Evolutionary conservation across 2,113 vertebrate species (phyloP).

Genomic region (Oreocharis arfaki): DNA sequence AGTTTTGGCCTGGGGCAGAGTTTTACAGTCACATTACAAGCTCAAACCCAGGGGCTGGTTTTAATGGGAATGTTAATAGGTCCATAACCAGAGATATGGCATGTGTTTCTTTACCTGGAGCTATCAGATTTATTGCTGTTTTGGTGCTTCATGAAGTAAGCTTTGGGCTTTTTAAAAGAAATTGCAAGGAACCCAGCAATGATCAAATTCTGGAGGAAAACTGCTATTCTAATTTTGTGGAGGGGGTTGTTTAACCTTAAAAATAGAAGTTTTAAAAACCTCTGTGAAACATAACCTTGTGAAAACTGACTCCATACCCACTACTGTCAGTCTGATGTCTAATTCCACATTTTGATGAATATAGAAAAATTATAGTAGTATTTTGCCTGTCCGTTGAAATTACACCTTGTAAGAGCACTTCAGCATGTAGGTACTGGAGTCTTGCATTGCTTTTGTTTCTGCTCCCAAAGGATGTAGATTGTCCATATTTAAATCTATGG

Average conservation of each 20-base stretch:
- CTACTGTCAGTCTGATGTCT: too few relatives aligned
- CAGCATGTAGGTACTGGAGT: not conserved
- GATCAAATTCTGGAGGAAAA: not conserved
- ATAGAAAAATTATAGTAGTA: not conserved
- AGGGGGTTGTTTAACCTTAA: not conserved
- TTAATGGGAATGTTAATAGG: not conserved
- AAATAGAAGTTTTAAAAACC: not conserved
- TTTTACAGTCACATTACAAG: not conserved
- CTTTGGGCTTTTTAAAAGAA: not conserved
- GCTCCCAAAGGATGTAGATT: not conserved
- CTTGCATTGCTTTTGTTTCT: not conserved
- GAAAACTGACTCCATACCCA: not conserved
- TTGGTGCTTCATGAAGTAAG: not conserved
- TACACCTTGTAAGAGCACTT: accelerated
- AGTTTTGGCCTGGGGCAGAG: not conserved
- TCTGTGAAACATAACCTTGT: not conserved
- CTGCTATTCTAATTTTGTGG: not conserved
- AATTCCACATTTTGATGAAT: not conserved
- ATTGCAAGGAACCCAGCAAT: not conserved
- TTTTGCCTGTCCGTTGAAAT: not conserved
- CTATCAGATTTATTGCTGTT: not conserved
- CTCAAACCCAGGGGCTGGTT: not conserved
- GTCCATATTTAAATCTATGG: not conserved
- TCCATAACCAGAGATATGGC: not conserved
- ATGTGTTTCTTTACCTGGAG: not conserved